Percentiles rank a stretch among this genome's conserved stretches.
phyloP scores from a whole-genome alignment of 2,888 invertebrate genomes.

The Acanthosepion esculentum region DNA sequence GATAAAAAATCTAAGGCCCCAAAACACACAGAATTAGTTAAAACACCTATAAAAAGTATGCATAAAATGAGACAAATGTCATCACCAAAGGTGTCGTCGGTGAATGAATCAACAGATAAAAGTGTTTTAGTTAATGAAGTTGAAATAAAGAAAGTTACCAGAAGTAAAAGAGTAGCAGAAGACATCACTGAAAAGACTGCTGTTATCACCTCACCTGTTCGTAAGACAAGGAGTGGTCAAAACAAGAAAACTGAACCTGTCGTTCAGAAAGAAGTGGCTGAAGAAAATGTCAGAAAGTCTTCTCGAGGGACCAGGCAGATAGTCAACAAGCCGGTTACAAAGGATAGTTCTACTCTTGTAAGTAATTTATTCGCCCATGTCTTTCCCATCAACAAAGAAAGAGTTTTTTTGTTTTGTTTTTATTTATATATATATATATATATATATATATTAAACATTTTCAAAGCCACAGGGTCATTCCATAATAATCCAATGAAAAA shows the following conservation, averaged over 20 bases:
- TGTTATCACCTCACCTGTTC: neutral
- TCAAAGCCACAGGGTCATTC: no score
- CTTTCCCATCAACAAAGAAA: no score
- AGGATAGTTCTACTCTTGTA: neutral
- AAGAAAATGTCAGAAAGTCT: neutral
- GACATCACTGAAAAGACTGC: neutral
- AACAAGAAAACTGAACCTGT: neutral
- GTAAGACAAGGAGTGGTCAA: neutral
- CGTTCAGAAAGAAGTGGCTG: neutral
- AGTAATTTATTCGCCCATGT: neutral
- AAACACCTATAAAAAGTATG: neutral
- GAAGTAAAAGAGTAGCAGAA: neutral
- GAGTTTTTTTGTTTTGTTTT: no score
- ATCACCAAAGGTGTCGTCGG: neutral
- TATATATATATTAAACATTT: no score
- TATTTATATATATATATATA: no score
- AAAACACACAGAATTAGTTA: neutral
- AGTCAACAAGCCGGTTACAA: neutral
- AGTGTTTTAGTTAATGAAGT: neutral
- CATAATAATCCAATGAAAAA: no score
- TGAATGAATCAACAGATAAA: neutral
- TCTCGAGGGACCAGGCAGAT: neutral
- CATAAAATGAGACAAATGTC: neutral
- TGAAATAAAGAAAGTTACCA: neutral
- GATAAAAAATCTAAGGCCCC: neutral